Evolutionary conservation across 2,888 invertebrate species (phyloP).

Genomic region (Drosophila algonquin): DNA sequence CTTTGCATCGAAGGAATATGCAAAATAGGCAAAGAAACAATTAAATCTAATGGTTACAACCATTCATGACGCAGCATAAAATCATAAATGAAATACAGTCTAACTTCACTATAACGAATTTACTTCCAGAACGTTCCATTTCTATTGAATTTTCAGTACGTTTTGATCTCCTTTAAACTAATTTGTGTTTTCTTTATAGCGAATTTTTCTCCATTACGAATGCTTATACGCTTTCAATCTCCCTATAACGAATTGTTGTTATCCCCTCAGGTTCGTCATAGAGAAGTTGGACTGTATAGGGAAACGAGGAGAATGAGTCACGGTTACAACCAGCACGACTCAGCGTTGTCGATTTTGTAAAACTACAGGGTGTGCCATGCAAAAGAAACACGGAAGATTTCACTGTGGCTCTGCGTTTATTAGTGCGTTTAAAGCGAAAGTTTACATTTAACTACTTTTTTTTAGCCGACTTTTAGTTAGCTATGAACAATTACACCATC

Average conservation of each 20-base stretch:
- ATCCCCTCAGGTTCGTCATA: too few species aligned
- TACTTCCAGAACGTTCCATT: too few species aligned
- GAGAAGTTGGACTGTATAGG: neutral
- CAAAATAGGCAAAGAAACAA: neutral
- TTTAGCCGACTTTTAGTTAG: neutral
- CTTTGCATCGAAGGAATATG: slow-evolving; percentile 1
- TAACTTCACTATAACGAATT: too few species aligned
- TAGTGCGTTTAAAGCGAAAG: neutral
- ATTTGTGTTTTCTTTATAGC: too few species aligned
- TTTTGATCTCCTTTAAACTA: too few species aligned
- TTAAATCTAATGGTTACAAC: too few species aligned
- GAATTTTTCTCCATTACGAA: too few species aligned
- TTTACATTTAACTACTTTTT: neutral
- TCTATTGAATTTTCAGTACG: too few species aligned
- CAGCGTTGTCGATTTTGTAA: neutral
- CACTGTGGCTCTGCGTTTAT: neutral
- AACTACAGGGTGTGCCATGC: neutral
- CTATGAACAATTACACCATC: neutral
- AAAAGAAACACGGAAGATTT: neutral
- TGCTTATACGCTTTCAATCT: too few species aligned
- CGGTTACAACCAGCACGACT: neutral
- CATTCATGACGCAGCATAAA: neutral
- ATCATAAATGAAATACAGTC: slow-evolving; percentile 1
- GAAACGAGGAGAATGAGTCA: neutral
- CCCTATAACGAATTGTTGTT: too few species aligned